These are phyloP conservation scores for Cinara cedri DNA, from an alignment of 2,888 invertebrate genomes.

Conservation along the genomic window DNA sequence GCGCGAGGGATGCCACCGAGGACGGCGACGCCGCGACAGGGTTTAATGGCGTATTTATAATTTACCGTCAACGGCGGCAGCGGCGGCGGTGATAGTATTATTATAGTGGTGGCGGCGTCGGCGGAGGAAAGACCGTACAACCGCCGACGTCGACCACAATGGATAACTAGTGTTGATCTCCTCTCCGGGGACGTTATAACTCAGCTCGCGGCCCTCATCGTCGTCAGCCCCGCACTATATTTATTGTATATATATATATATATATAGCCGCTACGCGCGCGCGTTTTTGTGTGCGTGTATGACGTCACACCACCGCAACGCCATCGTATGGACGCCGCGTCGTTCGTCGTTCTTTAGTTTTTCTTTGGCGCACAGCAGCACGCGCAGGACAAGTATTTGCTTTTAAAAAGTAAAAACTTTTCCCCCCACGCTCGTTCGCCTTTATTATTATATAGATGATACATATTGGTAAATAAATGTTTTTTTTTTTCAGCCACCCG, in stretches of 20 bases:
- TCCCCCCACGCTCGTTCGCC: background rate
- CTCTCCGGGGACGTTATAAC: constrained; percentile 60
- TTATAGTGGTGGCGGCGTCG: constrained; percentile 45
- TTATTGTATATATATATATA: background rate
- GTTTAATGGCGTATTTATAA: constrained; percentile 60
- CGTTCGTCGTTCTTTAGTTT: constrained; percentile 38
- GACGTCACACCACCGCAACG: constrained; percentile 37
- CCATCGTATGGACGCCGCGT: background rate
- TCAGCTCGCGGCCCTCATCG: constrained; percentile 45
- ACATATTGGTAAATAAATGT: too few relatives aligned
- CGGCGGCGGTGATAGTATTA: constrained; percentile 58
- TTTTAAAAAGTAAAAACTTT: constrained; percentile 57
- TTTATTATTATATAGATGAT: background rate
- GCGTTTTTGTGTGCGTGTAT: too few relatives aligned
- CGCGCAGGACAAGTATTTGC: constrained; percentile 52
- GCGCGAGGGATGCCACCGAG: constrained; percentile 48
- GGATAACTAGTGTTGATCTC: constrained; percentile 65
- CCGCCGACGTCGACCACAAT: constrained; percentile 62
- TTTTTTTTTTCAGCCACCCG: background rate
- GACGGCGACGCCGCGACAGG: constrained; percentile 45
- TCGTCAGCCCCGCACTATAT: background rate
- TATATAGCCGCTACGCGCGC: background rate
- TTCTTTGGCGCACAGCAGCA: constrained; percentile 24
- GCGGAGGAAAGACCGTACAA: constrained; percentile 1
- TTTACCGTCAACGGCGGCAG: constrained; percentile 59